Evolutionary conservation across 2,797 vertebrate genomes (phyloP), one percentile per base, ranked within the genome.

Genomic region (Aphelocoma californica): DNA sequence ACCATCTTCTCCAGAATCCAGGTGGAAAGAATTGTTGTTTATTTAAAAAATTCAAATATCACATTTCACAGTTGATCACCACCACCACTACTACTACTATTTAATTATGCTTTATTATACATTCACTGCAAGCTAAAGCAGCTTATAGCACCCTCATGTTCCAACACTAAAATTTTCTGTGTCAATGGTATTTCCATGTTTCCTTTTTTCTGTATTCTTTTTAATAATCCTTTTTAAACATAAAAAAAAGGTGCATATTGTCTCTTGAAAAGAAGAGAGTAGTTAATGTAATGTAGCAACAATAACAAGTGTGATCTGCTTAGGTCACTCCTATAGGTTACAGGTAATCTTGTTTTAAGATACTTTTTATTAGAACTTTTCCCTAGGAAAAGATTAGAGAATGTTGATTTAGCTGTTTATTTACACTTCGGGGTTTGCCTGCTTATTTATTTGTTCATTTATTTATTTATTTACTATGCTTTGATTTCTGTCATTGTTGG

Each of bases 231-330:
- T 36, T 42, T 65, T n/a, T 34, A 4, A 44, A 21, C 17, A 4
- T 31, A 8, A 50, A 38, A 40, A 32, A 42, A 18, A 13, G 6
- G 3, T 10, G 2, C 12, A 28, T 2, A 0, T 18, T 38, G 2
- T 53, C 6, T 62, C 34, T 79, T 18, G 15, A 61, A 40, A 64
- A 62, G 18, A 36, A 47, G 31, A 54, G 26, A 60, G 13, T 61
- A 20, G 7, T 56, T 66, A 53, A 40, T n/a, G 9, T 3, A 29
- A 34, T 23, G 6, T 15, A 60, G 9, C 20, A 65, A 38, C 17
- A 42, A 31, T 28, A 47, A 18, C 2, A 31, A 32, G 5, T 19
- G 32, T 38, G 7, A 62, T 25, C 14, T 56, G 44, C 24, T 73
- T 88, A 48, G 28, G 8, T 6, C 14, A 50, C 45, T 47, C 31